Percentiles rank a stretch among this genome's conserved stretches.
Conservation (phyloP, 2,797 vertebrate species). For the Australoheros facetus region DNA sequence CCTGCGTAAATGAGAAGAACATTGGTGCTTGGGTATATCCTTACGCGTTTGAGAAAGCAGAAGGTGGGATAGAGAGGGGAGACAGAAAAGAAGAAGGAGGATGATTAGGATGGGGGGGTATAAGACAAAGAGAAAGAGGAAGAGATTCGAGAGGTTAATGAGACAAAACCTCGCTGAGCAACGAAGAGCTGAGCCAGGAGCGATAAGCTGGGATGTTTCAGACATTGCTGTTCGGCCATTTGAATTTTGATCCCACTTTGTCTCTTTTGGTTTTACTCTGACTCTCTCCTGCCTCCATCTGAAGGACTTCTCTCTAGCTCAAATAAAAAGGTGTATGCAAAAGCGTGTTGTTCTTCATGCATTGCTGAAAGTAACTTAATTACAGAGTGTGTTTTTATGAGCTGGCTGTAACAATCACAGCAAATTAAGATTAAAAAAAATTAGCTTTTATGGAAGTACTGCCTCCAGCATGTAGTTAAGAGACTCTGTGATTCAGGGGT, state of each 20-base stretch:
- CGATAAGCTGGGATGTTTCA: conserved; percentile 24
- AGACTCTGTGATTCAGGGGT: background rate
- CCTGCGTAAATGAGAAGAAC: conserved; percentile 64
- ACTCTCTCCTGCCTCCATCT: background rate
- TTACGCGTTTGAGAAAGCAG: conserved; percentile 16
- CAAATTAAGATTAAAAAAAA: background rate
- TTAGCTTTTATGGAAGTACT: background rate
- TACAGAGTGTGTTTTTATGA: background rate
- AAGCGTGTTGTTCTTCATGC: background rate
- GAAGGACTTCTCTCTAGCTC: background rate
- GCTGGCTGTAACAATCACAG: background rate
- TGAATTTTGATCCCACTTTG: conserved; percentile 22
- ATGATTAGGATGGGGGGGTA: conserved; percentile 18
- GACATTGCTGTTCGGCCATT: conserved; percentile 27
- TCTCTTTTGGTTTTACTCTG: conserved; percentile 5
- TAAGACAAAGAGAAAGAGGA: conserved; percentile 11
- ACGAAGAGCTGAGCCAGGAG: conserved; percentile 6
- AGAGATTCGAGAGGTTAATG: conserved; percentile 34
- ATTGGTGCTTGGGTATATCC: conserved; percentile 40
- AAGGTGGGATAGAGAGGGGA: conserved; percentile 22
- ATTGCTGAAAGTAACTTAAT: background rate
- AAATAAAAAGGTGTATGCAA: background rate
- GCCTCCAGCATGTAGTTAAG: background rate
- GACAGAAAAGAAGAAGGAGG: conserved; percentile 6
- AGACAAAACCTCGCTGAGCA: conserved; percentile 12